Evolutionary conservation across 2,797 vertebrate species (phyloP).

Genomic region (Halcyon badia): DNA sequence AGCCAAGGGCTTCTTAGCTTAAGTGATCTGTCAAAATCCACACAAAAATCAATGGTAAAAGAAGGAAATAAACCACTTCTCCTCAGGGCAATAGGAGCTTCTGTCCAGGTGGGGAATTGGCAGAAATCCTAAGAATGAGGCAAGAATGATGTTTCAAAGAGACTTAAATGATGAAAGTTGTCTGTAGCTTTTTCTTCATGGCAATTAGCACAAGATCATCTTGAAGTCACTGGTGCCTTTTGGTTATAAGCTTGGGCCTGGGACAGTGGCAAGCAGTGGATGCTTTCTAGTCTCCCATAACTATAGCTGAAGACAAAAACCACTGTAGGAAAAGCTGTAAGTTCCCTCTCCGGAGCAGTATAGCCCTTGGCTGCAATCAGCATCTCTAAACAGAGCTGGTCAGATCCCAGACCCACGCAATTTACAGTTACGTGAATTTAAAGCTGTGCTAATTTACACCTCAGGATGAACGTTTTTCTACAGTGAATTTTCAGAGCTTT

Average conservation of each 20-base stretch:
- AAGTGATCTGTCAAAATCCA: background rate
- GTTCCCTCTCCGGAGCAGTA: background rate
- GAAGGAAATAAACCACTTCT: background rate
- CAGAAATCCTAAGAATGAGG: background rate
- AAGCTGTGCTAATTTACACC: background rate
- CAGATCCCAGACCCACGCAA: background rate
- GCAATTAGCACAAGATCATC: background rate
- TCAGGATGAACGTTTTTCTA: background rate
- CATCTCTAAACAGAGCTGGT: background rate
- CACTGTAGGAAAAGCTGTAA: background rate
- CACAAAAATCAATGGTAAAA: fast-evolving
- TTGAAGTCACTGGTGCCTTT: background rate
- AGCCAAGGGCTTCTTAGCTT: background rate
- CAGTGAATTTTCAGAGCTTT: background rate
- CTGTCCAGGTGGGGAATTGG: background rate
- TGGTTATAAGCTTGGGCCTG: background rate
- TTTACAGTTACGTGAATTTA: background rate
- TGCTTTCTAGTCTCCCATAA: background rate
- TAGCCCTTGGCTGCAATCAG: background rate
- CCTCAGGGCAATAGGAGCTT: background rate
- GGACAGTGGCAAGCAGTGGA: background rate
- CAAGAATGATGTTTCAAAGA: background rate
- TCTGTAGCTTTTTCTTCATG: background rate
- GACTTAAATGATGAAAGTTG: background rate
- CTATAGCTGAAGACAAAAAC: background rate